phyloP scores from a whole-genome alignment of 2,113 vertebrate species.

The Reinhardtius hippoglossoides region DNA sequence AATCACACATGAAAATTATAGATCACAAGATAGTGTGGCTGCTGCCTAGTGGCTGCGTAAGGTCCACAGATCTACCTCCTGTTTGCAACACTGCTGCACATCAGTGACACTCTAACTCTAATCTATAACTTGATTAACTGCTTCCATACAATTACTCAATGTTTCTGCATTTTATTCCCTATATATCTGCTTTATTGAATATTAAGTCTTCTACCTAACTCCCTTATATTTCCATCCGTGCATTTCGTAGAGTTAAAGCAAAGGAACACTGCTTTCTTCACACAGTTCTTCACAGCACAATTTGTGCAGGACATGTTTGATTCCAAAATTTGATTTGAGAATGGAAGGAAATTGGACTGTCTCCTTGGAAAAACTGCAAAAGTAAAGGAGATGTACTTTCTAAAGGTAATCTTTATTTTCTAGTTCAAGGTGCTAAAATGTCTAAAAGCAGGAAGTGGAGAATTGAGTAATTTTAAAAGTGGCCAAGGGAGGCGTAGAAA shows the following conservation, averaged over 20 bases:
- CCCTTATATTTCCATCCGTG: no score
- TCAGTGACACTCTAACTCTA: no score
- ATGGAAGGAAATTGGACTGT: conserved; percentile 42
- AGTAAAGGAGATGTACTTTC: conserved; percentile 42
- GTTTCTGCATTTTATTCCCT: no score
- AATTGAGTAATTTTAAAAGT: conserved; percentile 29
- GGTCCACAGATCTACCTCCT: no score
- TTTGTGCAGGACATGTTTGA: not conserved
- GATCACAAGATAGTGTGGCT: no score
- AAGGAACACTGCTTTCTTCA: conserved; percentile 18
- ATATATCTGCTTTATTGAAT: not conserved
- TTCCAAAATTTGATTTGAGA: conserved; percentile 41
- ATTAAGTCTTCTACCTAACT: no score
- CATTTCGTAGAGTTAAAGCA: not conserved
- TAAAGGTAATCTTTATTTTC: conserved; percentile 19
- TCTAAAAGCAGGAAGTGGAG: conserved; percentile 15
- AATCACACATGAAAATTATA: no score
- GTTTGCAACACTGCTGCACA: no score
- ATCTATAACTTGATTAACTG: no score
- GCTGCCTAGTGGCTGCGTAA: no score
- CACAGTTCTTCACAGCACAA: not conserved
- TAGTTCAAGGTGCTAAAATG: conserved; percentile 41
- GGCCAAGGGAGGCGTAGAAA: not conserved
- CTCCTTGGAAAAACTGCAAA: conserved; percentile 18
- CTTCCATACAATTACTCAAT: not conserved